These are phyloP conservation scores for Drusus annulatus DNA, from an alignment of 1,140 invertebrate species.

Conservation along the genomic window DNA sequence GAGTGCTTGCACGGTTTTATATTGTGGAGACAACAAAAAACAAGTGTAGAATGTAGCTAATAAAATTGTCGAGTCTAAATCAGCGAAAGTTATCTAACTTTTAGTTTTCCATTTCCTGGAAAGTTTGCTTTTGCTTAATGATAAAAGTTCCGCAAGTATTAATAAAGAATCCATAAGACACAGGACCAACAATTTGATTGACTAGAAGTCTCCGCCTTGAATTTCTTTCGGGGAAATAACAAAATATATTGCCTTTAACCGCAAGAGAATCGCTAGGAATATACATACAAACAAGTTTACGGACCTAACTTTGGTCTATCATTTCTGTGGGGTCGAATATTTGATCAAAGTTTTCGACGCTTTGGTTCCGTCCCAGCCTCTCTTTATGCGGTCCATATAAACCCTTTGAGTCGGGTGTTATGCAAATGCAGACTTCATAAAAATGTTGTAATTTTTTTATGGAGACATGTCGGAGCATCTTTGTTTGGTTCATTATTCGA, in stretches of 20 bases:
- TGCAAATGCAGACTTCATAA: background rate
- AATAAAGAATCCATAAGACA: conserved; percentile 16
- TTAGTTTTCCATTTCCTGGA: background rate
- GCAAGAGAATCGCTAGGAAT: background rate
- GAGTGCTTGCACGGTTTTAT: too few relatives aligned
- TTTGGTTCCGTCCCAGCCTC: background rate
- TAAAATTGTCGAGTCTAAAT: background rate
- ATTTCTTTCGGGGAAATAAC: background rate
- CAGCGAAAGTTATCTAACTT: background rate
- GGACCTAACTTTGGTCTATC: conserved; percentile 22
- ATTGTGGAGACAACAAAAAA: too few relatives aligned
- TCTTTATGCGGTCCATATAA: background rate
- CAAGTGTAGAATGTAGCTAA: background rate
- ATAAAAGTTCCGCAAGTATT: conserved; percentile 16
- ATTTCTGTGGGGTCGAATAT: conserved; percentile 25
- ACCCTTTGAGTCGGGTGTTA: background rate
- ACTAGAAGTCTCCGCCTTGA: background rate
- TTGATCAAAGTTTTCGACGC: conserved; percentile 1
- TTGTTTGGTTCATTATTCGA: too few relatives aligned
- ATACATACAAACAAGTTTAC: conserved; percentile 30
- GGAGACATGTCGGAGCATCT: too few relatives aligned
- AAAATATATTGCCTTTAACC: conserved; percentile 13
- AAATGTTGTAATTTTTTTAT: background rate
- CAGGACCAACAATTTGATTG: conserved; percentile 15
- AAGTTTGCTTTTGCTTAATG: background rate